Evolutionary conservation across 2,113 vertebrate species (phyloP).

Genomic region (Heliornis fulica): DNA sequence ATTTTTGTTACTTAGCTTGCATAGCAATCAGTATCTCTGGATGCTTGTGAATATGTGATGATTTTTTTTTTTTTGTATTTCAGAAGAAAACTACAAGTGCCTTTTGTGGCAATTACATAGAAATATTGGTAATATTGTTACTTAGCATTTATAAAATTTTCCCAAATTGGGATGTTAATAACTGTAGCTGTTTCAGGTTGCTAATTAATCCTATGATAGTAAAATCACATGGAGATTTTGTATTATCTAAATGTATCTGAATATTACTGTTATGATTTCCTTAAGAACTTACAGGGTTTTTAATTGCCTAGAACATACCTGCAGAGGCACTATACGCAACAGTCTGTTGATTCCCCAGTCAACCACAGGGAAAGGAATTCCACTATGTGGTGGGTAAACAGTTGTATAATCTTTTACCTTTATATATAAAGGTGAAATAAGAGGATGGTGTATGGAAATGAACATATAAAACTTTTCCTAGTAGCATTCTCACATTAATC

Average conservation of each 20-base stretch:
- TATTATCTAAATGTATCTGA: not conserved
- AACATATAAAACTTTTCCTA: not conserved
- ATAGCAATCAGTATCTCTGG: not conserved
- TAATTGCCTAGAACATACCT: not conserved
- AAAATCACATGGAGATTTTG: not conserved
- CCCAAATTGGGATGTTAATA: not conserved
- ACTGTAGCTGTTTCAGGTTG: not conserved
- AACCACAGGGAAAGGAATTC: not conserved
- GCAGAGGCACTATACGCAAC: not conserved
- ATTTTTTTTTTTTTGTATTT: not conserved
- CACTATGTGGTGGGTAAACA: not conserved
- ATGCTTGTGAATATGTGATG: not conserved
- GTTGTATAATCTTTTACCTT: not conserved
- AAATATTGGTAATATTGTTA: not conserved
- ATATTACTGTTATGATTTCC: not conserved
- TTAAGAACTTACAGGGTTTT: not conserved
- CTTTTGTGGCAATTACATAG: not conserved
- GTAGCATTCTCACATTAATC: rapidly evolving
- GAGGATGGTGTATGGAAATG: not conserved
- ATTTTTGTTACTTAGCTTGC: not conserved
- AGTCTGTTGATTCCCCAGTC: not conserved
- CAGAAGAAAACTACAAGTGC: not conserved
- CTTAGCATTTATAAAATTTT: not conserved
- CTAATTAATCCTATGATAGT: not conserved
- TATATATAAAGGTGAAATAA: not conserved